Percentiles rank a stretch among this genome's conserved stretches.
Evolutionary conservation across 2,888 invertebrate genomes (phyloP).

Genomic region (Apodemia zela): DNA sequence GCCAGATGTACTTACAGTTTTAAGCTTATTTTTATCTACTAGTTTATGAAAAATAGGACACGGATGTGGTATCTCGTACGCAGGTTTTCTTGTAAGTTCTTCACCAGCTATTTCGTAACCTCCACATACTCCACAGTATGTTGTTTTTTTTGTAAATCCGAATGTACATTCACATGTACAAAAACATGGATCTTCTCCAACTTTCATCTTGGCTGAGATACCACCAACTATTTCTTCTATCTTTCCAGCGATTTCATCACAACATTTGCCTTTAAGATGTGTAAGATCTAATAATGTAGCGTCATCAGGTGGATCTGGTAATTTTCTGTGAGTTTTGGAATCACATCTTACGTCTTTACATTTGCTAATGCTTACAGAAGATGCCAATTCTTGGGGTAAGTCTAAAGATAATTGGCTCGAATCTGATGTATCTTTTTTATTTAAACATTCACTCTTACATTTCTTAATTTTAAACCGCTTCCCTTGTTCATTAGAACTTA

Average conservation of each 20-base stretch:
- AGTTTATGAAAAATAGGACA: constrained; percentile 66
- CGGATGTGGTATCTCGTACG: constrained; percentile 47
- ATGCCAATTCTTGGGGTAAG: constrained; percentile 41
- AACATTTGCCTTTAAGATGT: constrained; percentile 43
- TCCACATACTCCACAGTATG: constrained; percentile 61
- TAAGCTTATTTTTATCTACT: constrained; percentile 51
- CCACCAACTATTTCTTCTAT: constrained; percentile 51
- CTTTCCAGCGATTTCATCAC: constrained; percentile 42
- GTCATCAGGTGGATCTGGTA: constrained; percentile 44
- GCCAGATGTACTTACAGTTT: constrained; percentile 48
- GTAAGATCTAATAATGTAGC: constrained; percentile 46
- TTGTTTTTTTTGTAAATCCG: constrained; percentile 60
- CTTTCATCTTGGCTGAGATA: constrained; percentile 47
- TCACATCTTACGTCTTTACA: constrained; percentile 50
- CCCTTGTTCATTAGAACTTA: constrained; percentile 28
- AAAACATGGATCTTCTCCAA: constrained; percentile 52
- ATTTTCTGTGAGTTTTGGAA: constrained; percentile 39
- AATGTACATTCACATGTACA: constrained; percentile 67
- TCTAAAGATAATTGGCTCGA: constrained; percentile 45
- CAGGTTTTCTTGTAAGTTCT: constrained; percentile 41
- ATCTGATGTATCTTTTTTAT: constrained; percentile 32
- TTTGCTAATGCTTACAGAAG: constrained; percentile 43
- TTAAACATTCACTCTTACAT: constrained; percentile 34
- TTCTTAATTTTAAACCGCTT: constrained; percentile 33
- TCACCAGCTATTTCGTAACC: constrained; percentile 61